Percentiles rank a stretch among this genome's conserved stretches.
Evolutionary conservation across 2,797 vertebrate species (phyloP).

Genomic region (Ceryle rudis): DNA sequence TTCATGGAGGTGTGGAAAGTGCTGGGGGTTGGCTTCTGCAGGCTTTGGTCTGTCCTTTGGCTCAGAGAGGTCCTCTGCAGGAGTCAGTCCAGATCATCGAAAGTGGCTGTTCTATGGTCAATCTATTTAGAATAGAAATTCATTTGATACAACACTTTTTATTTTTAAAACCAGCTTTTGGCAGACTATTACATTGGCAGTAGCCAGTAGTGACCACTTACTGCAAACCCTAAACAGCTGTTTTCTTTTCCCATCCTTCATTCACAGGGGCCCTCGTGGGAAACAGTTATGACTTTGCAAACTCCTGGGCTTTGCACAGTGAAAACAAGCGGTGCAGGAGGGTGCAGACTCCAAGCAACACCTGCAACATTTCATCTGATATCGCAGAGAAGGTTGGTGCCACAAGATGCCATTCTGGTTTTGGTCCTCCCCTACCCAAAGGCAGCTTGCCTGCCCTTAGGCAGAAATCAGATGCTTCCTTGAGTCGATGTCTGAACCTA

Average conservation of each 20-base stretch:
- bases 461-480: not conserved
- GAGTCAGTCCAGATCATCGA: not conserved
- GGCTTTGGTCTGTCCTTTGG: not conserved
- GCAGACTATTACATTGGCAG: not conserved
- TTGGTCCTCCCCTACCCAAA: not conserved
- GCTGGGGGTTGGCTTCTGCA: not conserved
- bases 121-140: not conserved
- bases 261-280: conserved; percentile 86
- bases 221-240: not conserved
- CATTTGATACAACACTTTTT: fast-evolving
- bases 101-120: not conserved
- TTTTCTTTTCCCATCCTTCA: not conserved
- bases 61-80: not conserved
- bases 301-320: conserved; percentile 92
- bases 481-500: not conserved
- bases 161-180: not conserved
- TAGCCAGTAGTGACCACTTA: not conserved
- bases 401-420: not conserved
- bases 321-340: conserved; percentile 85
- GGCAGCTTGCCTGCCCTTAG: not conserved
- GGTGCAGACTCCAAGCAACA: conserved; percentile 79
- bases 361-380: conserved; percentile 87
- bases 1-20: not conserved
- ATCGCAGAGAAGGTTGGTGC: conserved; percentile 76
- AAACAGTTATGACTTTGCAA: conserved; percentile 91